Evolutionary conservation across 2,888 invertebrate species (phyloP).

Genomic region (Drosophila pseudotalamancana): DNA sequence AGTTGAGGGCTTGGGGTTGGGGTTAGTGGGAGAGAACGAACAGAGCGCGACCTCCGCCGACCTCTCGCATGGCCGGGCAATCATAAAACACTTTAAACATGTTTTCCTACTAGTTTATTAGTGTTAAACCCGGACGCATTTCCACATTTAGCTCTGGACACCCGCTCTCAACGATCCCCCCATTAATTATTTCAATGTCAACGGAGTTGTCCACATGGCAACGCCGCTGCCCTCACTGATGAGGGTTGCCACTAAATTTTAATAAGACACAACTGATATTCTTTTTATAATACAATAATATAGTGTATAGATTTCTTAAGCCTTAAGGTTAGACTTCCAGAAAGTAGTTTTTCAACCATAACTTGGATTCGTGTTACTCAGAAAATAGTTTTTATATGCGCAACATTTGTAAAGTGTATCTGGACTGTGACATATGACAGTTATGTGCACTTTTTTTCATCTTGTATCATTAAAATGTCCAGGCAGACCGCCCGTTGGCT

Average conservation of each 20-base stretch:
- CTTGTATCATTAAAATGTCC: conserved; percentile 71
- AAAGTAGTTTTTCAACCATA: no score
- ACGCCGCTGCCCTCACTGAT: conserved; percentile 46
- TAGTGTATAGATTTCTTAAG: no score
- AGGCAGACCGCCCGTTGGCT: conserved; percentile 65
- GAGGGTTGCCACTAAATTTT: conserved; percentile 8
- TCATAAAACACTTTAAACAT: conserved; percentile 79
- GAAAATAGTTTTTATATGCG: neutral
- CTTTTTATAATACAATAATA: no score
- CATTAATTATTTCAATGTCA: conserved; percentile 73
- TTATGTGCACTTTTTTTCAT: conserved; percentile 37
- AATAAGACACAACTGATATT: neutral
- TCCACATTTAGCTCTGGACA: conserved; percentile 20
- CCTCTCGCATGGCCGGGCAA: conserved; percentile 72
- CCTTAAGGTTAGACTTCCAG: no score
- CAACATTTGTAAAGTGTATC: conserved; percentile 24
- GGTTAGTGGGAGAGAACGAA: conserved; percentile 42
- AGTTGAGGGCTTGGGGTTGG: neutral
- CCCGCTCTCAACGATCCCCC: conserved; percentile 22
- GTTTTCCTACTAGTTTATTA: conserved; percentile 77
- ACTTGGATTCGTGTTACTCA: neutral
- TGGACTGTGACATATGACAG: conserved; percentile 5
- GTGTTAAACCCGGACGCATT: conserved; percentile 64
- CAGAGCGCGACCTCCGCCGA: conserved; percentile 54
- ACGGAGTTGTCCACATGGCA: conserved; percentile 52